Percentiles rank a stretch among this genome's conserved stretches.
Conservation (phyloP, 2,797 vertebrate species). For the Pampus argenteus region DNA sequence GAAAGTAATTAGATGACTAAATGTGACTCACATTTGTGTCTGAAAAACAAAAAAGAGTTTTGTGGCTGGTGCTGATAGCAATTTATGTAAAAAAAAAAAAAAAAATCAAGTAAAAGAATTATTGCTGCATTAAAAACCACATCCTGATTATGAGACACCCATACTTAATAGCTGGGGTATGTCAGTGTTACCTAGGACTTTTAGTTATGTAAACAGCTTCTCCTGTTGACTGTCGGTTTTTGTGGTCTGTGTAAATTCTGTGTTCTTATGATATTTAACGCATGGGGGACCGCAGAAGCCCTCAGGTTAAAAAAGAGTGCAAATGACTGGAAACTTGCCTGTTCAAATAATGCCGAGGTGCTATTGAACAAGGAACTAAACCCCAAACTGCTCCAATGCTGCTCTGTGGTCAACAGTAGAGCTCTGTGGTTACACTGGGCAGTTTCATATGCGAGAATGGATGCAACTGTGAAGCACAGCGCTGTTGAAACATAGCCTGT, state of each 20-base stretch:
- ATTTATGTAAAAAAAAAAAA: not conserved
- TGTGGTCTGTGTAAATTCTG: constrained; percentile 53
- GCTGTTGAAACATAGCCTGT: constrained; percentile 8
- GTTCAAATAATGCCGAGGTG: constrained; percentile 57
- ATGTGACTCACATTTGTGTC: constrained; percentile 56
- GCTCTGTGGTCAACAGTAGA: constrained; percentile 37
- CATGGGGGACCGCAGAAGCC: constrained; percentile 25
- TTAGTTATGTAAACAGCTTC: constrained; percentile 50
- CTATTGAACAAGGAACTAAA: constrained; percentile 52
- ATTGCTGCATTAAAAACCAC: constrained; percentile 8
- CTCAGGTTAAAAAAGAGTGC: constrained; percentile 43
- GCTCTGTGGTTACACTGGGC: constrained; percentile 38
- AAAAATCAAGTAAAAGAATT: constrained; percentile 10
- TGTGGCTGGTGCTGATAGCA: constrained; percentile 23
- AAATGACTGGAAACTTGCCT: constrained; percentile 44
- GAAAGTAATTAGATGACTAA: constrained; percentile 47
- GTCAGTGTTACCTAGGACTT: constrained; percentile 42
- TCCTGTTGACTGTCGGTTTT: constrained; percentile 49
- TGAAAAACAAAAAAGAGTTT: constrained; percentile 23
- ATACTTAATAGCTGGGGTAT: constrained; percentile 27
- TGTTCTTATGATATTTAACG: constrained; percentile 59
- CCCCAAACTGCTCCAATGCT: constrained; percentile 32
- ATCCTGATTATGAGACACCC: constrained; percentile 23
- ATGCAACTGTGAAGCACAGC: not conserved
- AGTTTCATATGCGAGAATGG: constrained; percentile 26